Percentiles rank a stretch among this genome's conserved stretches.
Conservation (phyloP, 2,888 invertebrate species). For the Hylaea fasciaria region DNA sequence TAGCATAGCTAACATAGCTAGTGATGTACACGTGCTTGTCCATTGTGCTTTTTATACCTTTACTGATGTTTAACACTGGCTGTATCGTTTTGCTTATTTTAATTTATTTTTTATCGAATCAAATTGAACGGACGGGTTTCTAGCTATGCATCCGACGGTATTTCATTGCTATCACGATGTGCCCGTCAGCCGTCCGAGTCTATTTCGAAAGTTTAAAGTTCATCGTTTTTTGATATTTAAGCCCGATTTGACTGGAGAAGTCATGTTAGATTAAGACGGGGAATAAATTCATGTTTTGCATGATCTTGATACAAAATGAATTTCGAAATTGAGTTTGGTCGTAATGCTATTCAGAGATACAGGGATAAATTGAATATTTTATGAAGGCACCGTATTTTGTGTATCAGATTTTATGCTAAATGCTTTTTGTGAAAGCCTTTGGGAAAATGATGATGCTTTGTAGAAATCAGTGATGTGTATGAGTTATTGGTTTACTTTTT, state of each 20-base stretch:
- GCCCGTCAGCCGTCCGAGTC: slow-evolving; percentile 57
- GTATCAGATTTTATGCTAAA: slow-evolving; percentile 24
- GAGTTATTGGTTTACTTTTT: background rate
- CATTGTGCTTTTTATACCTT: background rate
- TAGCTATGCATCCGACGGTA: slow-evolving; percentile 65
- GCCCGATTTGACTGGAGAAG: slow-evolving; percentile 53
- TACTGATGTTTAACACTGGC: slow-evolving; percentile 4
- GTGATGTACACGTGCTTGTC: background rate
- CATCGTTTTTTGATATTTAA: slow-evolving; percentile 71
- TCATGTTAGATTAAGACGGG: slow-evolving; percentile 41
- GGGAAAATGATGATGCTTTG: background rate
- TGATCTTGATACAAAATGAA: slow-evolving; percentile 44
- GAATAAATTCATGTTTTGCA: slow-evolving; percentile 44
- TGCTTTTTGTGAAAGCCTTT: slow-evolving; percentile 19
- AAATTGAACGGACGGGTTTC: slow-evolving; percentile 77
- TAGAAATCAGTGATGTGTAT: background rate
- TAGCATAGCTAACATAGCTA: slow-evolving; percentile 1
- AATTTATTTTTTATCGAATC: slow-evolving; percentile 83
- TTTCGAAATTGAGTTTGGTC: slow-evolving; percentile 39
- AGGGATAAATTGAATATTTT: slow-evolving; percentile 29
- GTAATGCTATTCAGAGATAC: slow-evolving; percentile 28
- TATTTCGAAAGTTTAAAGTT: slow-evolving; percentile 76
- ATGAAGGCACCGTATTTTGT: slow-evolving; percentile 29
- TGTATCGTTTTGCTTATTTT: slow-evolving; percentile 69
- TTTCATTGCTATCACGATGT: slow-evolving; percentile 70